Evolutionary conservation across 2,113 vertebrate species (phyloP), one percentile per base, ranked within the genome.

Genomic region (sheep (Ovis aries)): DNA sequence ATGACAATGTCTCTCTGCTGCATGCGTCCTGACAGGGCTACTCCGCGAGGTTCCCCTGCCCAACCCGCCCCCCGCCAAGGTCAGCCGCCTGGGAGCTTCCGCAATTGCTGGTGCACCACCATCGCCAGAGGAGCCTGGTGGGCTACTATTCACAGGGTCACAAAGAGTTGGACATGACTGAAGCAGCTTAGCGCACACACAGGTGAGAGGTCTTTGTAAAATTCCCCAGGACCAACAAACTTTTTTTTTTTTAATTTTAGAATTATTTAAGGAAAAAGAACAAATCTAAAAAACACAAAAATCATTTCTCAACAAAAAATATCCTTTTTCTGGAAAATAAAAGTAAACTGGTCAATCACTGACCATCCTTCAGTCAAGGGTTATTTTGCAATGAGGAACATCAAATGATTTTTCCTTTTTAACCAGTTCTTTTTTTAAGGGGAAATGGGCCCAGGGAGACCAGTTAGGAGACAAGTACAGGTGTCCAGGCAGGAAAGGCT

Each of bases 41-140:
- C 64, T 3, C 64, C 17, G 17, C 10, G 17, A 11, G 33, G 33
- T 3, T 21, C 8, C 64, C 33, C 64, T 4, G 17, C 17, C 59
- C 59, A 9, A 0, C 16, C 36, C 36, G 36, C 36, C 36, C 36
- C 7, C 3, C 16, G 2, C 7, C 62, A 33, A 15, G 16, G 64
- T 10, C 33, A 5, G 64, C 64, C n/a, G n/a, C 64, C n/a, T 0
- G 64, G 17, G 4, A 11, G 64, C 64, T 36, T 11, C 64, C 4
- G 3, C 1, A 21, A 3, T 0, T 36, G n/a, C 17, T 4, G 9
- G 16, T 3, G 33, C 17, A 3, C 9, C 21, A 1, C 21, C 71
- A 0, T 40, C 5, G 21, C 12, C 67, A 2, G 36, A 40, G 67
- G 36, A 25, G 71, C 71, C 71, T 7, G 71, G 11, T 4, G 36